Evolutionary conservation across 92 coral and sea anemone species (phyloP).

Genomic region (Zoanthus gigantus): DNA sequence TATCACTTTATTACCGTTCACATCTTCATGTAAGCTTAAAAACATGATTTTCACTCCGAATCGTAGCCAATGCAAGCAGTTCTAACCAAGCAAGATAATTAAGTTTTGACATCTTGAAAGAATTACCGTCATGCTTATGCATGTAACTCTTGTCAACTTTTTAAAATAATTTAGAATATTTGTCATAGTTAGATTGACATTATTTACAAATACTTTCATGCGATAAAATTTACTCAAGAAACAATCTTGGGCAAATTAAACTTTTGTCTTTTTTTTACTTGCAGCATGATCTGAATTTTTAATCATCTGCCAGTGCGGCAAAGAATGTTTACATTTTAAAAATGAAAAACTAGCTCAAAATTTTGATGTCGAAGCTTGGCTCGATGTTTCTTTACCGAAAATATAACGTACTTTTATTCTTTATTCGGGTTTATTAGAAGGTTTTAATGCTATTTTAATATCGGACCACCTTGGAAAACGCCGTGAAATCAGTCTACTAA

Average conservation of each 20-base stretch:
- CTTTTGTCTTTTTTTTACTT: neutral
- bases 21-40: neutral
- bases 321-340: conserved; percentile 10
- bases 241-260: neutral
- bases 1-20: neutral
- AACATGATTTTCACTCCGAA: neutral
- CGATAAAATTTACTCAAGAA: neutral
- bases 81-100: neutral
- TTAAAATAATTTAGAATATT: neutral
- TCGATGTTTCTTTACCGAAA: neutral
- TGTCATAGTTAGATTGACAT: neutral
- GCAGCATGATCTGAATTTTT: neutral
- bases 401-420: neutral
- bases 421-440: conserved; percentile 16
- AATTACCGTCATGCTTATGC: neutral
- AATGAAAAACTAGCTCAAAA: neutral
- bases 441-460: conserved; percentile 24
- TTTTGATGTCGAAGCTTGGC: neutral
- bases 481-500: conserved; percentile 29
- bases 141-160: too few species aligned
- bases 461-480: conserved; percentile 22
- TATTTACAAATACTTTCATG: neutral
- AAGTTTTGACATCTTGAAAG: conserved; percentile 19
- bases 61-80: neutral
- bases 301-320: neutral